Evolutionary conservation across 2,797 vertebrate genomes (phyloP), one percentile per base, ranked within the genome.

Genomic region (Pipistrellus pygmaeus): DNA sequence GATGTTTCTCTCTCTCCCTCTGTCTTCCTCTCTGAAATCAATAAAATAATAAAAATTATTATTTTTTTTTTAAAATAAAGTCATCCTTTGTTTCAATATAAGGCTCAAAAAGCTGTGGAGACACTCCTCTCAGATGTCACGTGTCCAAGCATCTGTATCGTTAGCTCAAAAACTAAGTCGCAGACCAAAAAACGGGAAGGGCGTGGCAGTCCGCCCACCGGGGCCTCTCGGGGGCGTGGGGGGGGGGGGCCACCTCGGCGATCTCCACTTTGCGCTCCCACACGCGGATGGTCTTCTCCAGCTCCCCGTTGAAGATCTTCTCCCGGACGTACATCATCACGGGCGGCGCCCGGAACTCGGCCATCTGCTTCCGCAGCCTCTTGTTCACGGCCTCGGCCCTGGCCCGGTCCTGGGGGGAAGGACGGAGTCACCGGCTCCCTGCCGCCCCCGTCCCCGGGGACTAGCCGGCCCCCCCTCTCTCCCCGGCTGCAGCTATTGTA

Each of bases 201-300:
- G 32, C 44, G 12, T 11, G 25, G 23, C 41, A 68, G 64, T 48
- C 17, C 18, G 8, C 18, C 20, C 3, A 0, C 3, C 69, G 0
- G 1, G 2, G 0, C 62, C 27, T 44, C 6, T 51, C 15, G 48
- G 48, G 4, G 48, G 1, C 13, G 48, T 14, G 48, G 14, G 48
- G 3, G 48, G 14, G 13, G 13, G 51, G 17, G 51, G 25, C 95
- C 48, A 99, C 99, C 98, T 99, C 95, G 1, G 98, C 97, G 2
- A 98, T 98, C 35, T 98, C 98, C 66, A 98, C 98, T 91, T 98
- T 99, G 91, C 98, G 98, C 89, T 99, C 98, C 98, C 98, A 98
- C 72, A 95, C 86, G 88, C 85, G 97, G 78, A 99, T 94, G 21
- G 53, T 97, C 23, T 98, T 98, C 95, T 98, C 86, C 41, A 99